Conservation (phyloP, 1,140 invertebrate species). For the Leptopilina boulardi region DNA sequence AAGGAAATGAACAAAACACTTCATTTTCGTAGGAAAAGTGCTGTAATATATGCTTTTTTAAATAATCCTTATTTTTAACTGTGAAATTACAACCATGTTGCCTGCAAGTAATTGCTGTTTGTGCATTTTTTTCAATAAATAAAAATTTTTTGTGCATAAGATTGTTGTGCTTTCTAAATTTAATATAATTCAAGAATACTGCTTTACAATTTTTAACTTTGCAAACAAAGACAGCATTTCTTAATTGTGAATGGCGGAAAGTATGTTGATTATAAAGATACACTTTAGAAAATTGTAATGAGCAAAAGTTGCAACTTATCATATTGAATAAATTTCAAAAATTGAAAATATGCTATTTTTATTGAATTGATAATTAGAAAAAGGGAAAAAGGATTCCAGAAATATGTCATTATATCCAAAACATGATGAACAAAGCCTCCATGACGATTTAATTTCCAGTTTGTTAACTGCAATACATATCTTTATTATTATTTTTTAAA, state of each 20-base stretch:
- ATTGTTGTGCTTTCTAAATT: background rate
- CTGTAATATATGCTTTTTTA: background rate
- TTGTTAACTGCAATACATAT: no score
- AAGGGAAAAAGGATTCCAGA: background rate
- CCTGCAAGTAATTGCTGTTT: background rate
- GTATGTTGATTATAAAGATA: background rate
- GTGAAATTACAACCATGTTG: background rate
- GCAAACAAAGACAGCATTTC: background rate
- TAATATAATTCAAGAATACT: background rate
- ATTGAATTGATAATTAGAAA: background rate
- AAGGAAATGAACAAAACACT: background rate
- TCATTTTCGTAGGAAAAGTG: background rate
- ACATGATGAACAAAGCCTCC: no score
- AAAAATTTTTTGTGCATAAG: background rate
- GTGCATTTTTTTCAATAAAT: background rate
- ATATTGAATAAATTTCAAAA: background rate
- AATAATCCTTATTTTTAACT: background rate
- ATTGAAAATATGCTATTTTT: background rate
- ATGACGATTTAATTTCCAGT: no score
- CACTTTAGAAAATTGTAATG: background rate
- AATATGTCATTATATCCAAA: no score
- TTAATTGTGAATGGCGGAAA: background rate
- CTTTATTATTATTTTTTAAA: no score
- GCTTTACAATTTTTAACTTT: background rate
- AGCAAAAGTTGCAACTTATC: background rate